Evolutionary conservation across 2,113 vertebrate species (phyloP), one percentile per base, ranked within the genome.

Genomic region (Dipodomys stephensi): DNA sequence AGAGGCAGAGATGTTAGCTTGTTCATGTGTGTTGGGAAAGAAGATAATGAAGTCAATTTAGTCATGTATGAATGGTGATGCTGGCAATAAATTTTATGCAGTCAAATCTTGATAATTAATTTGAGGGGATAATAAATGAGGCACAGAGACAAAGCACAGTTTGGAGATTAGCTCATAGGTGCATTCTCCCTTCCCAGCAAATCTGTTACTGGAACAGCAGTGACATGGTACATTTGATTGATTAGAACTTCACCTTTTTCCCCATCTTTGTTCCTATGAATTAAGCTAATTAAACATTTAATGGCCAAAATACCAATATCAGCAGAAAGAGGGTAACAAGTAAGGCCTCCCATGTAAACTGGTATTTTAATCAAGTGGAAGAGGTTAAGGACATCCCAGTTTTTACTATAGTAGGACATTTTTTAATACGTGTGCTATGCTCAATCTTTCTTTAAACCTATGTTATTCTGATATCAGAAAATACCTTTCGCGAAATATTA

Each of bases 211-310:
- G 71, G 81, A 96, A 97, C 15, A 67, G 6, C 9, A 46, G 30
- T 84, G 27, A 95, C 92, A 94, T 68, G 10, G 2, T 69, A 67
- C 12, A 11, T 82, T 87, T 91, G 89, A 92, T 87, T 96, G 64
- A 88, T 83, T 77, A 57, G 65, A 83, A 39, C 6, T 67, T 92
- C n/a, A 22, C n/a, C 4, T 35, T 44, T 23, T 44, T 32, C 25
- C 1, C 12, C 6, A 4, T 3, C 44, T 44, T 85, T 69, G 23
- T 2, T 23, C 62, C 44, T 87, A 23, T 65, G 49, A 92, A 85
- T 93, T 92, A 93, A 90, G 10, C 60, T 95, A 92, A 91, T 94
- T 57, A 90, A 87, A 91, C 82, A 82, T 65, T 73, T 87, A 95
- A 72, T 80, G 18, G 5, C 15, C 12, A 93, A 92, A 91, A 53